Conservation (phyloP, 2,797 vertebrate genomes). For the Poecilia picta region DNA sequence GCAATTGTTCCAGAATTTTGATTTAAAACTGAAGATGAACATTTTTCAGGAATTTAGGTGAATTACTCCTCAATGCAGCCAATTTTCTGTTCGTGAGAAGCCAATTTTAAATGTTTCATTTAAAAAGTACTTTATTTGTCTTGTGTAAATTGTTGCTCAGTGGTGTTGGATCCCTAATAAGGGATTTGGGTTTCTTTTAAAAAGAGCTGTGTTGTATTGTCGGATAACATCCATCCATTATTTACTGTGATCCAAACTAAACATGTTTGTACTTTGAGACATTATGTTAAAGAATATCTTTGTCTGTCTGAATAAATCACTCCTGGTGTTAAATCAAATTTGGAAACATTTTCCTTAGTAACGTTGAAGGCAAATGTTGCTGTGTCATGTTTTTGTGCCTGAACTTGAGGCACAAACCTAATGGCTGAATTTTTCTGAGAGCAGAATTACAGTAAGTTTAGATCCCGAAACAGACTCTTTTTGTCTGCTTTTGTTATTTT, state of each 20-base stretch:
- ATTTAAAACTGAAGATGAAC: neutral
- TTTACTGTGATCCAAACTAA: constrained; percentile 50
- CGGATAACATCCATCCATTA: constrained; percentile 22
- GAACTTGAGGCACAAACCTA: neutral
- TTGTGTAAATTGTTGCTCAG: neutral
- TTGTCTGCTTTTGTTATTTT: neutral
- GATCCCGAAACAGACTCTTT: neutral
- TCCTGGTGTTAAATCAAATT: constrained; percentile 23
- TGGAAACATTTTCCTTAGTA: constrained; percentile 10
- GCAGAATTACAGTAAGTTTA: neutral
- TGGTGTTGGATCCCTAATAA: neutral
- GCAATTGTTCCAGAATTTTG: neutral
- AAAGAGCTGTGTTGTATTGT: neutral
- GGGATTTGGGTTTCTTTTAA: neutral
- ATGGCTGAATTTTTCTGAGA: neutral
- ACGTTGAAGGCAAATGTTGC: neutral
- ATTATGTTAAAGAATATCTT: constrained; percentile 36
- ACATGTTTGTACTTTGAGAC: constrained; percentile 9
- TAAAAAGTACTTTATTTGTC: neutral
- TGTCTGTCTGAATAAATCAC: constrained; percentile 63
- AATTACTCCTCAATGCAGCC: neutral
- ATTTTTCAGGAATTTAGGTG: neutral
- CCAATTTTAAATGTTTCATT: neutral
- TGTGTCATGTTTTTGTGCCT: neutral
- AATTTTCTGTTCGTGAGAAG: neutral